A percentile compares a stretch with the other conserved stretches of the same genome.
Evolutionary conservation across 2,888 invertebrate species (phyloP).

Genomic region (Mechanitis messenoides): DNA sequence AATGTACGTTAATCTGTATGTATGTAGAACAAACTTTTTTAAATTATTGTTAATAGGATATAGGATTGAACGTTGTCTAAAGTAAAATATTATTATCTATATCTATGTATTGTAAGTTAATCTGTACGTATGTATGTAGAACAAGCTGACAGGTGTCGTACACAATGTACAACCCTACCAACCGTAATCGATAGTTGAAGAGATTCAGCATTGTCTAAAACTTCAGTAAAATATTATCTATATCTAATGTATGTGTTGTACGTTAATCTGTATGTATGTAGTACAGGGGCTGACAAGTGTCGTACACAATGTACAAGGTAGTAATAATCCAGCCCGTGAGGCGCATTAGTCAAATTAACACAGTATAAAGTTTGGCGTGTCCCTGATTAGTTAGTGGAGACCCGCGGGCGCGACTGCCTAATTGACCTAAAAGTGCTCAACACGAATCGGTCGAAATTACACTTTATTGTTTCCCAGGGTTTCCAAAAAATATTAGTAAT

Average conservation of each 20-base stretch:
- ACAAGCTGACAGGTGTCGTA: no score
- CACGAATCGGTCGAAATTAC: slow-evolving; percentile 73
- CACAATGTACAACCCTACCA: no score
- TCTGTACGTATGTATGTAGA: no score
- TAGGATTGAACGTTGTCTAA: no score
- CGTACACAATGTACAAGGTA: slow-evolving; percentile 8
- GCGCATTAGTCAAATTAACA: slow-evolving; percentile 77
- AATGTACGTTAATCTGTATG: no score
- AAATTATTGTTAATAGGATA: no score
- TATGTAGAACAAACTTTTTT: no score
- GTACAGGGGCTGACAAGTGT: background rate
- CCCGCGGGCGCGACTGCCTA: slow-evolving; percentile 69
- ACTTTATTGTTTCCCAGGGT: slow-evolving; percentile 58
- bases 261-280: background rate
- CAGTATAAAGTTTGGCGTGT: slow-evolving; percentile 72
- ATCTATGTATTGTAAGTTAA: no score
- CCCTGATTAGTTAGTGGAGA: slow-evolving; percentile 65
- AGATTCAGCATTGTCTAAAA: background rate
- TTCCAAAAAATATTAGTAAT: slow-evolving; percentile 34
- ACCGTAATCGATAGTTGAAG: background rate
- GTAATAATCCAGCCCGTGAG: slow-evolving; percentile 49
- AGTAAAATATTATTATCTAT: no score
- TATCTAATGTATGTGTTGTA: background rate
- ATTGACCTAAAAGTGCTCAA: slow-evolving; percentile 76
- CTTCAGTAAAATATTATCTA: background rate